phyloP scores from a whole-genome alignment of 1,140 invertebrate species.

The Magallana ariakensis region DNA sequence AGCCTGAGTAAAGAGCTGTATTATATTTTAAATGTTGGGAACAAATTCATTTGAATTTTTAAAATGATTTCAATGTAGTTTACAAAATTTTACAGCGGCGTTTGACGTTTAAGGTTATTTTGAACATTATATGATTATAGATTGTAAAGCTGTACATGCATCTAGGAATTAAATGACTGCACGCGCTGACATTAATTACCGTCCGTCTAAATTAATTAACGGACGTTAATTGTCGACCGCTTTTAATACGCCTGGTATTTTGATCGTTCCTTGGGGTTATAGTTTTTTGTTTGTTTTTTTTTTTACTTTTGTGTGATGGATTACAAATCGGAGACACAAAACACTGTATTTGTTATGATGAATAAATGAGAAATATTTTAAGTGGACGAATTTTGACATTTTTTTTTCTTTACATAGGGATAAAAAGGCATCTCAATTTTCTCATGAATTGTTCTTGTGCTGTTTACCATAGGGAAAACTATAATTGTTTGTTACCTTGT shows the following conservation, averaged over 20 bases:
- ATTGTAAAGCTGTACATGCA: neutral
- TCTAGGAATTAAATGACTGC: neutral
- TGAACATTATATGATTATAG: slow-evolving; percentile 30
- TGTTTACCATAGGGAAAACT: neutral
- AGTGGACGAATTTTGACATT: neutral
- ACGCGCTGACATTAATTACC: neutral
- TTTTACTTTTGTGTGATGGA: no score
- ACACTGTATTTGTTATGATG: no score
- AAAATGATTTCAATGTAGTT: slow-evolving; percentile 24
- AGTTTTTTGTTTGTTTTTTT: no score
- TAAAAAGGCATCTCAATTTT: no score
- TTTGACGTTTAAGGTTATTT: neutral
- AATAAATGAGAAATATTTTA: no score
- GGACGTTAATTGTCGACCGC: neutral
- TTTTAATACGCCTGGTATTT: no score
- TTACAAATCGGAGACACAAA: no score
- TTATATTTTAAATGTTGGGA: no score
- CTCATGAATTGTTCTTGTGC: neutral
- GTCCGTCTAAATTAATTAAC: neutral
- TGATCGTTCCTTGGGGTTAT: no score
- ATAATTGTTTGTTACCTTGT: no score
- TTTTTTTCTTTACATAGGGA: no score
- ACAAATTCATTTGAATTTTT: slow-evolving; percentile 12
- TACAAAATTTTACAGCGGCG: neutral
- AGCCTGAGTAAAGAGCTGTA: no score